Evolutionary conservation across 2,888 invertebrate genomes (phyloP), one percentile per base, ranked within the genome.

Genomic region (Auanema freiburgensis): DNA sequence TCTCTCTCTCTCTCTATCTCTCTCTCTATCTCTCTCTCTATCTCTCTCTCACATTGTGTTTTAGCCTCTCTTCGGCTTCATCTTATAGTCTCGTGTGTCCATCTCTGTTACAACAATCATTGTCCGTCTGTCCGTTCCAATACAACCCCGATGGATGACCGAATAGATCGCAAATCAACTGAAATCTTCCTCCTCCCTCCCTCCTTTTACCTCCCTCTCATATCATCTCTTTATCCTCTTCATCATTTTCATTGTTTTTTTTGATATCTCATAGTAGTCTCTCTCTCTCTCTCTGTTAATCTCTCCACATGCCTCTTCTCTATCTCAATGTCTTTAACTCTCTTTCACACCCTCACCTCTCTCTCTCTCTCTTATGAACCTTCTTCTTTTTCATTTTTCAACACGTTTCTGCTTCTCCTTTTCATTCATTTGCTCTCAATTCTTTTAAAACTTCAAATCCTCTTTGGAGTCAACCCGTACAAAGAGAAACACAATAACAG

Each of bases 21-120:
- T 18, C 54, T 54, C 23, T 60, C 50, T 49, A 42, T 60, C 33
- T 49, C 18, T 55, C 54, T n/a, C 33, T 44, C n/a, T 12, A 18
- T 21, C 54, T 54, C 33, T 18, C 42, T 33, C 33, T 33, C 8
- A 33, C 33, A 33, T 33, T 33, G 33, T 33, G 33, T 33, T 33
- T 33, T 8, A 33, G 33, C 33, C 33, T 33, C 33, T 33, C 33
- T 33, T 33, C 33, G 33, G 33, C 33, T 33, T 33, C 33, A 33
- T 33, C 33, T 33, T 33, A 33, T 33, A 33, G 33, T 33, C 33
- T 33, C 33, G 33, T 33, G 33, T 33, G 33, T 33, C 33, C 33
- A 33, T 33, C 33, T 33, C 33, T 33, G 33, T 33, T 33, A 33
- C 33, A 33, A 33, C 33, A 33, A 33, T 33, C 33, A 33, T 33